A percentile compares a stretch with the other conserved stretches of the same genome.
Evolutionary conservation across 2,888 invertebrate species (phyloP).

Genomic region (Thera britannica): DNA sequence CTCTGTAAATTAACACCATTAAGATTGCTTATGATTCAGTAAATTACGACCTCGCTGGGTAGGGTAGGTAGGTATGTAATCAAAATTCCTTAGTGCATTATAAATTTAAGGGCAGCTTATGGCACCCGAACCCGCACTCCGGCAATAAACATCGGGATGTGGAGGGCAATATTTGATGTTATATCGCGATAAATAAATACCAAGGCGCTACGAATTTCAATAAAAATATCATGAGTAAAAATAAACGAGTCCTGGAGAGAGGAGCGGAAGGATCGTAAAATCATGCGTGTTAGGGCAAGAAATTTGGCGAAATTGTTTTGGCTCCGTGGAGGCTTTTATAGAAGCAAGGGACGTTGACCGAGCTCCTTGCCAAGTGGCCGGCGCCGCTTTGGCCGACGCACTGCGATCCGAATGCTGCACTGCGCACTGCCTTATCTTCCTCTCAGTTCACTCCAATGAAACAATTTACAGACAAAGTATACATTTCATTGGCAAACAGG

Average conservation of each 20-base stretch:
- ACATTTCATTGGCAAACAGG: constrained; percentile 72
- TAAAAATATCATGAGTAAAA: constrained; percentile 68
- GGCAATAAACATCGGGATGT: constrained; percentile 54
- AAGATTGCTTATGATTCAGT: constrained; percentile 37
- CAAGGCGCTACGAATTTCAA: constrained; percentile 64
- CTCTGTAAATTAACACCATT: constrained; percentile 39
- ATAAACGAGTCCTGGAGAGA: constrained; percentile 63
- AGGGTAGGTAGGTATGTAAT: constrained; percentile 32
- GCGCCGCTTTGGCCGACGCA: constrained; percentile 80
- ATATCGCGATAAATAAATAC: constrained; percentile 66
- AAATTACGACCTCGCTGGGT: constrained; percentile 39
- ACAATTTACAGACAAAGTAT: constrained; percentile 69
- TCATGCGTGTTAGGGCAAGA: constrained; percentile 79
- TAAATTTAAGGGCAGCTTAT: constrained; percentile 48
- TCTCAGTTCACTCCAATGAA: constrained; percentile 62
- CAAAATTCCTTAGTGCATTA: constrained; percentile 40
- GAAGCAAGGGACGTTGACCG: constrained; percentile 78
- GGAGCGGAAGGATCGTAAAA: constrained; percentile 73
- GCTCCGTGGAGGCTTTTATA: constrained; percentile 80
- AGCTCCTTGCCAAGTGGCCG: constrained; percentile 78
- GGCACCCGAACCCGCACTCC: constrained; percentile 43
- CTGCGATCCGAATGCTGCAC: constrained; percentile 76
- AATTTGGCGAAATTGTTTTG: constrained; percentile 83
- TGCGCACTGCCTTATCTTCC: constrained; percentile 69
- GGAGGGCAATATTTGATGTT: constrained; percentile 63